Conservation (phyloP, 2,113 vertebrate species). For the Misgurnus anguillicaudatus region DNA sequence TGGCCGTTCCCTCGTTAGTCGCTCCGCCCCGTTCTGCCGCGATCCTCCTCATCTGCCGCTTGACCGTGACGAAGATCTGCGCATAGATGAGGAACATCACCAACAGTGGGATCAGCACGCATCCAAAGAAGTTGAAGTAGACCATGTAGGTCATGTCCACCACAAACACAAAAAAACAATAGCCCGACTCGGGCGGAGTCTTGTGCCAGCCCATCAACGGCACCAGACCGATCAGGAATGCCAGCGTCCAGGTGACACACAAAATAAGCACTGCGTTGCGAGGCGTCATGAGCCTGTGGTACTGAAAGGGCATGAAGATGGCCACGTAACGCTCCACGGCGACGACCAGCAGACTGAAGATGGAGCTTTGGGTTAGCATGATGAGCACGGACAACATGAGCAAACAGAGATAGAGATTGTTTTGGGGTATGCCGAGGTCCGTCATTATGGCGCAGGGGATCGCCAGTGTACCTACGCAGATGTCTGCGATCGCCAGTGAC, state of each 20-base stretch:
- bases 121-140: slow-evolving; percentile 68
- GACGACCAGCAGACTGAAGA: slow-evolving; percentile 77
- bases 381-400: slow-evolving; percentile 78
- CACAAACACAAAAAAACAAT: slow-evolving; percentile 68
- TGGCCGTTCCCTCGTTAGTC: slow-evolving; percentile 38
- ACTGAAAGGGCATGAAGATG: slow-evolving; percentile 77
- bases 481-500: slow-evolving; percentile 75
- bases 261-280: slow-evolving; percentile 70
- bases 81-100: slow-evolving; percentile 72
- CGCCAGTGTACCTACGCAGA: slow-evolving; percentile 74
- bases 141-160: slow-evolving; percentile 73
- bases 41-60: slow-evolving; percentile 61
- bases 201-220: slow-evolving; percentile 76
- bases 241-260: slow-evolving; percentile 65
- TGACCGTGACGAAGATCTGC: slow-evolving; percentile 60
- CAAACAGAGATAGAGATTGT: slow-evolving; percentile 73
- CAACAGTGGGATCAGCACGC: slow-evolving; percentile 65
- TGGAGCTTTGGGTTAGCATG: slow-evolving; percentile 79
- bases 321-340: slow-evolving; percentile 78
- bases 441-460: slow-evolving; percentile 80
- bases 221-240: slow-evolving; percentile 68
- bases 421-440: slow-evolving; percentile 65
- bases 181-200: slow-evolving; percentile 50
- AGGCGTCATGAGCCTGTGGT: slow-evolving; percentile 72
- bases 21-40: slow-evolving; percentile 52